Base-by-base conservation (phyloP, 1,140 invertebrate genomes). In the Portunus trituberculatus region DNA sequence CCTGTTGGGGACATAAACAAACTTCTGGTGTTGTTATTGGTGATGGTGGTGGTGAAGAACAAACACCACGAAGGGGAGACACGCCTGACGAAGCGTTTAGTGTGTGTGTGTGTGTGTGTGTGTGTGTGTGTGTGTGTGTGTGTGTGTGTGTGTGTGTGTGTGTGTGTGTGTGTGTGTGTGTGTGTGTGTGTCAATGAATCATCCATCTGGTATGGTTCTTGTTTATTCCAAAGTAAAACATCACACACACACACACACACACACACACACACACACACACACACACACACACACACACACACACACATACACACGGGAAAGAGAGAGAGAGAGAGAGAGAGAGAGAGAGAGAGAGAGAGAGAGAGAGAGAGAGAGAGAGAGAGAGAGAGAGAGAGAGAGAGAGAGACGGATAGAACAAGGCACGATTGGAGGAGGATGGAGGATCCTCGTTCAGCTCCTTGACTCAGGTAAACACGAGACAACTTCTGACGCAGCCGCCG, bases 111-210 rank as follows among this genome's bases (percentile, higher is more conserved):
- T 89, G 87, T 89, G 87, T 89, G 39, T 89, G 87, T 89, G 87
- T 89, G 87, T 89, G 87, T 89, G 87, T 89, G 87, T 89, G 87
- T 89, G 87, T 89, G 87, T 89, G 87, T 46, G 2, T 0, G 16
- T 25, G 83, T 84, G 88, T 90, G 84, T 87, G 87, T 45, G 87
- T 89, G 87, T 89, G 87, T 89, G 87, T 89, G 87, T 89, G 87
- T 89, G 87, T 89, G 87, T 89, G 87, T 89, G 87, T 89, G 87
- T 89, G 87, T 89, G 87, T 89, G 87, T 89, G 87, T 89, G 87
- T 89, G 87, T 89, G 87, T 39, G 12, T 28, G 39, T 46, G 4
- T 25, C 20, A 46, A 4, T 25, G 86, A 88, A 4, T 25, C 31
- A 32, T 88, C 28, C 25, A 4, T 6, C 31, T 31, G 25, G 20